Base-by-base conservation (phyloP, 2,888 invertebrate species). In the Hemithea aestivaria region DNA sequence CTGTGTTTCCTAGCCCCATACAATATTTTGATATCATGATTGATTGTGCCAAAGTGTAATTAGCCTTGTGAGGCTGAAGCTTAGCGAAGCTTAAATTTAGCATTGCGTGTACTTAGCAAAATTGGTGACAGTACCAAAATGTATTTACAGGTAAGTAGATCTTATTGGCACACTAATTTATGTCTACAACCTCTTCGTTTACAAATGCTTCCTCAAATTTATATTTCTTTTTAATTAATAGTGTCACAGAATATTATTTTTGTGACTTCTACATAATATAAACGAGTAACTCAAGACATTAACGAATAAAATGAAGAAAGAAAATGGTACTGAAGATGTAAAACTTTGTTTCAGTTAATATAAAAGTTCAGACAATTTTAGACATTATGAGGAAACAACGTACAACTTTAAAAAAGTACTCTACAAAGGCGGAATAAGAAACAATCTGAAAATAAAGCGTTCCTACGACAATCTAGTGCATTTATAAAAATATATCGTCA, bases 61-160 rank as follows among this genome's bases (percentile, higher is more conserved):
- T 5, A 16, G 16, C 16, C 16, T 16, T 4, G 3, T 4, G 16
- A 16, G 16, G 16, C 16, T 58, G 34, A 75, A 74, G 75, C 76
- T 66, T 57, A 56, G 64, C 70, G 57, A 64, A 55, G 58, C 58
- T 51, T 48, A 51, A 55, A 62, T 62, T 65, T 64, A 62, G 68
- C 68, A 55, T 57, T 68, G 73, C 73, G 70, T 73, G 73, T 40
- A 35, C 33, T 26, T 50, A 64, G 65, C 66, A 48, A 51, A 54
- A 51, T 35, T 46, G 28, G 59, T 57, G 56, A 48, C 37, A 40
- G 16, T 35, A 20, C 27, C n/a, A 35, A 45, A 35, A 38, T 40
- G 16, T 28, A 16, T 5, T 5, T 16, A 16, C 2, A 4, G 2
- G 16, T 16, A 4, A 16, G 3, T 16, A 4, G 16, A 2, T 2